Evolutionary conservation across 2,113 vertebrate species (phyloP).

Genomic region (Narcine bancroftii): DNA sequence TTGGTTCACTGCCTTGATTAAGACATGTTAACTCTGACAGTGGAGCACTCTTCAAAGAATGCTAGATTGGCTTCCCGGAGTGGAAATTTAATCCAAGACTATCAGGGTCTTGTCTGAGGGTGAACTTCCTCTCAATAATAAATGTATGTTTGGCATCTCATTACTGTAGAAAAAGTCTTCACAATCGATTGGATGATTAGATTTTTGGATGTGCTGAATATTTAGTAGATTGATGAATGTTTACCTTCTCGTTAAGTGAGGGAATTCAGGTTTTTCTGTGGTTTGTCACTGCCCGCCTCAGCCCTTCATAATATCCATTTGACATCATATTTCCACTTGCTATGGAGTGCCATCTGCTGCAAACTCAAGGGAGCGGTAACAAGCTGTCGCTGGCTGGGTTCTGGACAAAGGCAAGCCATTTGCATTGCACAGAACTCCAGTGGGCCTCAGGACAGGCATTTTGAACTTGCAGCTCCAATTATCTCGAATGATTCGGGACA

Average conservation of each 20-base stretch:
- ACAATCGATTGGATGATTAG: neutral
- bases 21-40: too few relatives aligned
- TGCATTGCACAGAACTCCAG: neutral
- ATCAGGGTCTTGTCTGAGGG: too few relatives aligned
- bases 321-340: neutral
- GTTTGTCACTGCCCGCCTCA: neutral
- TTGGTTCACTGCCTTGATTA: too few relatives aligned
- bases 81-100: too few relatives aligned
- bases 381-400: neutral
- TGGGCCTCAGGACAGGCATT: neutral
- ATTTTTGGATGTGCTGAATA: neutral
- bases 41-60: too few relatives aligned
- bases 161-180: neutral
- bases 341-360: conserved; percentile 19
- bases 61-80: too few relatives aligned
- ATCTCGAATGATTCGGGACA: neutral
- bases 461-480: neutral
- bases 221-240: neutral
- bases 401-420: too few relatives aligned
- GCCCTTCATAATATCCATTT: neutral
- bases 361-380: neutral
- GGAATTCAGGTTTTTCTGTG: neutral
- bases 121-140: neutral
- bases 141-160: too few relatives aligned
- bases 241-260: neutral